Evolutionary conservation across 2,113 vertebrate species (phyloP), one percentile per base, ranked within the genome.

Genomic region (Salminus brasiliensis): DNA sequence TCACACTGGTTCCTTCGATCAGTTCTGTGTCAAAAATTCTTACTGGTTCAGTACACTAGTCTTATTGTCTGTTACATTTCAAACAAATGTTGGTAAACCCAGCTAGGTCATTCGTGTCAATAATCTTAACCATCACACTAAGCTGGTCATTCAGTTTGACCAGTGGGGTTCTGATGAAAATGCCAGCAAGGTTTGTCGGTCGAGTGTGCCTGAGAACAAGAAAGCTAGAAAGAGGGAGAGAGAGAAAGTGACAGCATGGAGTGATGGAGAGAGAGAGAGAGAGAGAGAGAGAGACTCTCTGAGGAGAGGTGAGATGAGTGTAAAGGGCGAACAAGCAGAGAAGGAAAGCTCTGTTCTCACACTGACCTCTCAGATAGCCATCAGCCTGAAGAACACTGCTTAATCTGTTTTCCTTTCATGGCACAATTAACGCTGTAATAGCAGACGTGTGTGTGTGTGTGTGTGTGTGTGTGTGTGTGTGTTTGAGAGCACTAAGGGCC

Each of bases 311-410:
- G 39, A 25, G 47, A 55, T 25, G 57, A 23, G 43, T n/a, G 25
- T 52, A 23, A 78, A 69, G 57, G 27, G 18, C 39, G 66, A 71
- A 30, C n/a, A 34, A 49, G 23, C 76, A 71, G 55, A 66, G 62
- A 72, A 78, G 66, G 75, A 77, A 73, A 79, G 72, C 60, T 75
- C 39, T 72, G 78, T 75, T 79, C 78, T 53, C 72, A 73, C 53
- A 57, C 80, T 83, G 84, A 83, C 84, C 84, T 74, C 62, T 55
- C 67, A 68, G 76, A 83, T 76, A 75, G 74, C 59, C 53, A 76
- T 65, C 60, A 81, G 66, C 25, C 34, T 65, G 75, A 78, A 78
- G 71, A 78, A 78, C 74, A 67, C 69, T 32, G 65, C 60, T 75
- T 81, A 79, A 81, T 78, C 67, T 84, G 68, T 78, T 70, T 81